phyloP scores from a whole-genome alignment of 1,140 invertebrate genomes.

The Cheumatopsyche charites region DNA sequence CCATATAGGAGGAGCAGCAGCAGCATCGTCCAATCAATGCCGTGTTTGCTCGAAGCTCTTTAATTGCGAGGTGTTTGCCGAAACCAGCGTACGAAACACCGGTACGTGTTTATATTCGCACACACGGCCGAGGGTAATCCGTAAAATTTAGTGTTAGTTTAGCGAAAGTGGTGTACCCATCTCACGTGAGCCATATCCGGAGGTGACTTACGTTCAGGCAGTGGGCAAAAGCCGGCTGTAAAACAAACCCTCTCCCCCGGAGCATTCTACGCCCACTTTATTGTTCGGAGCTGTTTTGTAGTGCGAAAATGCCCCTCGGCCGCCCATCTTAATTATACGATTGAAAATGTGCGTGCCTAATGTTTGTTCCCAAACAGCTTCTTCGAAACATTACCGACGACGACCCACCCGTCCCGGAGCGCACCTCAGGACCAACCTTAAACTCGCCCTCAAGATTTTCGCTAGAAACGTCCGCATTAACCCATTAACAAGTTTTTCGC shows the following conservation, averaged over 20 bases:
- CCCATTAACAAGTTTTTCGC: no score
- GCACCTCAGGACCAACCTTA: no score
- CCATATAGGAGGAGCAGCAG: no score
- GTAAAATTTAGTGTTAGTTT: slow-evolving; percentile 30
- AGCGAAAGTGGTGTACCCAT: slow-evolving; percentile 35
- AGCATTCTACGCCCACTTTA: slow-evolving; percentile 35
- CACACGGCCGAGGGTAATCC: slow-evolving; percentile 1
- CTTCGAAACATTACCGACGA: slow-evolving; percentile 8
- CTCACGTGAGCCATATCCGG: slow-evolving; percentile 38
- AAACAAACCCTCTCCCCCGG: slow-evolving; percentile 29
- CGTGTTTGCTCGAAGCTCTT: no score
- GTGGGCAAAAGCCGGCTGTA: slow-evolving; percentile 37
- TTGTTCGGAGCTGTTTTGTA: slow-evolving; percentile 36
- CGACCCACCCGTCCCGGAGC: no score
- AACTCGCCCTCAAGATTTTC: no score
- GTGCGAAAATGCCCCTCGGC: slow-evolving; percentile 30
- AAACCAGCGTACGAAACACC: no score
- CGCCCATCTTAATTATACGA: slow-evolving; percentile 25
- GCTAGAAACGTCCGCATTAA: no score
- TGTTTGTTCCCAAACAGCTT: slow-evolving; percentile 22
- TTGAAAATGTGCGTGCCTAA: slow-evolving; percentile 19
- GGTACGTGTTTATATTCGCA: no score
- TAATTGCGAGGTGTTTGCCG: no score
- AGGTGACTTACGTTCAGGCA: slow-evolving; percentile 36
- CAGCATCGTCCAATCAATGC: no score